Base-by-base conservation (phyloP, 2,888 invertebrate genomes). In the Ypsolopha scabrella region DNA sequence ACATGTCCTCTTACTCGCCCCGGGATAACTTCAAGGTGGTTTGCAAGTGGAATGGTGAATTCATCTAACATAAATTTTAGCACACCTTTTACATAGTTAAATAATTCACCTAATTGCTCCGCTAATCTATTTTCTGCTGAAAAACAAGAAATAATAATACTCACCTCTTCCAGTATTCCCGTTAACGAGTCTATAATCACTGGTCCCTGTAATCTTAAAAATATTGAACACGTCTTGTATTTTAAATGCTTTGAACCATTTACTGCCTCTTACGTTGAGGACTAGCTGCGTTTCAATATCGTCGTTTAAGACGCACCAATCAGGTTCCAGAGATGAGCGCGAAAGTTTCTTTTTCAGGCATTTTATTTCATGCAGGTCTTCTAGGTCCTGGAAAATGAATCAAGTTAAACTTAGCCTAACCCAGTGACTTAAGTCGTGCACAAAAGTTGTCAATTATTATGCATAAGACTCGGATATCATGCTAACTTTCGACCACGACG, bases 111-210 rank as follows among this genome's bases (percentile, higher is more conserved):
- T 24, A 24, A n/a, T 24, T 24, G 24, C 24, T 24, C 24, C 24
- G 24, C 2, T 24, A 24, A 24, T 24, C 24, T 24, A 24, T 4
- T 24, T 24, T 4, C 24, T 24, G 24, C 24, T 24, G 24, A 24
- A 24, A 24, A 24, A 24, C 24, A 24, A 24, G 24, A 24, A 24
- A 24, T 24, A 24, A 24, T 24, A 24, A 3, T 24, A 41, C 24
- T 65, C 73, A 92, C 93, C 94, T 74, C 89, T 90, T 6, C 91
- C 93, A 1, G 94, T 94, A 64, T 94, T 93, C 33, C 94, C 94
- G 24, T 91, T 91, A 3, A 93, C 88, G 0, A 94, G 66, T 59
- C 88, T 81, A 60, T 91, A 92, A 51, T 67, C 69, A 6, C 67
- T 63, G 34, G 73, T 58, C 0, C 82, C 79, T 58, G 88, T 78